phyloP scores from a whole-genome alignment of 2,797 vertebrate genomes.

The Rousettus madagascariensis region DNA sequence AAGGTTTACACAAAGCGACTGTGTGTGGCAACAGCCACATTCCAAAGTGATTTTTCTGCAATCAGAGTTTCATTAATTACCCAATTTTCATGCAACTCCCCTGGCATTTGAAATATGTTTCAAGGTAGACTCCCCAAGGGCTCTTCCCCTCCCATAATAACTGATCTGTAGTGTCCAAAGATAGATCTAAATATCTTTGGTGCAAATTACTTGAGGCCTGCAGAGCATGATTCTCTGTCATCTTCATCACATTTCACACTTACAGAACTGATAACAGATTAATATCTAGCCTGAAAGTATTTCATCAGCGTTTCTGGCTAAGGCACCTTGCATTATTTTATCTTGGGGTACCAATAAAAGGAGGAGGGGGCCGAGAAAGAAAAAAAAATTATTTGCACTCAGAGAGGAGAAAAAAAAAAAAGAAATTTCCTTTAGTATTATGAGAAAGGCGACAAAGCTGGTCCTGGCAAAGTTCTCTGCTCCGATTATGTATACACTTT shows the following conservation, averaged over 20 bases:
- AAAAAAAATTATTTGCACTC: slow-evolving; percentile 73
- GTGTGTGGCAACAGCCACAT: slow-evolving; percentile 75
- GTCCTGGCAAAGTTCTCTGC: slow-evolving; percentile 89
- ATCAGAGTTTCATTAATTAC: slow-evolving; percentile 92
- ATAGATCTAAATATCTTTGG: slow-evolving; percentile 89
- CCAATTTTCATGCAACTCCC: slow-evolving; percentile 85
- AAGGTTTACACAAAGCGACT: slow-evolving; percentile 75
- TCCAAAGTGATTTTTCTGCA: slow-evolving; percentile 84
- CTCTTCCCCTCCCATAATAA: slow-evolving; percentile 81
- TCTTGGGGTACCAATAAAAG: slow-evolving; percentile 73
- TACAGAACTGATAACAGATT: slow-evolving; percentile 88
- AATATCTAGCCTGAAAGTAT: slow-evolving; percentile 88
- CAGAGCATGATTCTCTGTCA: slow-evolving; percentile 85
- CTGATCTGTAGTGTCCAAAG: slow-evolving; percentile 85
- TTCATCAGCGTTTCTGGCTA: slow-evolving; percentile 85
- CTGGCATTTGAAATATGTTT: slow-evolving; percentile 88
- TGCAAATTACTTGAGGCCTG: slow-evolving; percentile 86
- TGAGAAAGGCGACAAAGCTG: slow-evolving; percentile 83
- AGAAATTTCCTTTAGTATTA: slow-evolving; percentile 87
- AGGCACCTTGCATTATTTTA: slow-evolving; percentile 84
- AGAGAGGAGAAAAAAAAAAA: slow-evolving; percentile 66
- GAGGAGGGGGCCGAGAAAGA: slow-evolving; percentile 20
- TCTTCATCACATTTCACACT: slow-evolving; percentile 88
- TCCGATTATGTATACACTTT: slow-evolving; percentile 93
- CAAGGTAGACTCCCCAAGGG: slow-evolving; percentile 85